Conservation (phyloP, 2,797 vertebrate genomes). For the Lerista edwardsae region DNA sequence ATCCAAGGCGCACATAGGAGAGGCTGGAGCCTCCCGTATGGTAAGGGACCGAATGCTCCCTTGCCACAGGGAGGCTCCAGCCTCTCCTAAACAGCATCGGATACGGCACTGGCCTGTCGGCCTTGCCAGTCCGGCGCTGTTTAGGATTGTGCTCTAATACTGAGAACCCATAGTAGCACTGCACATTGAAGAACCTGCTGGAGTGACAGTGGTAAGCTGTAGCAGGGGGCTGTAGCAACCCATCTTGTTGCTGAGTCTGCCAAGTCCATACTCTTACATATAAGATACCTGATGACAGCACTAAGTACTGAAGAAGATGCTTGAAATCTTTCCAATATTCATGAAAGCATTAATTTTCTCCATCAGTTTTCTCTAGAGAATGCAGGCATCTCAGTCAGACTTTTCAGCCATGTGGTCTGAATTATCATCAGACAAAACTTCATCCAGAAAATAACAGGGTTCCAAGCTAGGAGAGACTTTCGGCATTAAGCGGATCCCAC, state of each 20-base stretch:
- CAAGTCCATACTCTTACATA: background rate
- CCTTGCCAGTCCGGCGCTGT: too few species aligned
- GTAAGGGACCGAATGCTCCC: too few species aligned
- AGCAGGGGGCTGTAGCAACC: background rate
- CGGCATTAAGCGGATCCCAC: too few species aligned
- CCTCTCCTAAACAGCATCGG: too few species aligned
- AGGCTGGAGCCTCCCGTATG: too few species aligned
- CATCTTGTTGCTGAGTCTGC: background rate
- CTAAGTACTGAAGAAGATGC: background rate
- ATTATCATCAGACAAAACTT: background rate
- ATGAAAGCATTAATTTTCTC: background rate
- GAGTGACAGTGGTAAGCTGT: background rate
- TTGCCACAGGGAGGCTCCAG: too few species aligned
- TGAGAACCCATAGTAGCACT: background rate
- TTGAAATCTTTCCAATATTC: background rate
- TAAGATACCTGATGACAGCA: background rate
- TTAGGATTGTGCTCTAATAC: too few species aligned
- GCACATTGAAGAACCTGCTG: background rate
- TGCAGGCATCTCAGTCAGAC: background rate
- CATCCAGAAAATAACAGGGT: background rate
- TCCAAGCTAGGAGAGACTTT: background rate
- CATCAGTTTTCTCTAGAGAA: background rate
- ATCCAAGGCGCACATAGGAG: too few species aligned
- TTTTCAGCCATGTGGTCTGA: background rate
- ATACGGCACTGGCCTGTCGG: too few species aligned